Base-by-base conservation (phyloP, 1,140 invertebrate species). In the Heliconius himera region DNA sequence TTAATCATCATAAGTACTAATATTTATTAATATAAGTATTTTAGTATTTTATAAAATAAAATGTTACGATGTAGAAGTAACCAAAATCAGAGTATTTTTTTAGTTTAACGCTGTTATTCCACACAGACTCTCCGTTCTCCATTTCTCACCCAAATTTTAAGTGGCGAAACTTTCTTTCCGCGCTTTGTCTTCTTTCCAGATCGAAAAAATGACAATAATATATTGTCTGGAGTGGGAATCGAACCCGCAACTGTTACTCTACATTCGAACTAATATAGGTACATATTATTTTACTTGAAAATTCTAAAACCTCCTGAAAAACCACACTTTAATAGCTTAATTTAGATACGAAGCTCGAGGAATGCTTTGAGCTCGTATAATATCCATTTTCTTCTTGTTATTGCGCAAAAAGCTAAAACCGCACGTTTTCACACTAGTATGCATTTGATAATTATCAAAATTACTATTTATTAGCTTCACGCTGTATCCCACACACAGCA, bases 281-380 rank as follows among this genome's bases (percentile, higher is more conserved):
- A 56, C 9, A 3, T n/a, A 56, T 22, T 22, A 56, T 56, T 56
- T 8, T n/a, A n/a, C 2, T 0, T 22, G 16, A 4, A 33, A 74
- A 76, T 56, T 33, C 13, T 76, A 38, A 76, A n/a, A 66, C 36
- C 38, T 22, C 60, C 70, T 66, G 2, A 33, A 70, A 76, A 70
- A 18, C 26, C 36, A 76, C 38, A 38, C 11, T 49, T 70, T 70
- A 29, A 76, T 33, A 41, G 74, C 66, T 70, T 76, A 49, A 29
- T 41, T 76, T 46, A 41, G 38, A 76, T 51, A 70, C 38, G 54
- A 41, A 70, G 66, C 20, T 33, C 22, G 26, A 49, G 46, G 74
- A 76, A 76, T 70, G 74, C 74, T 76, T 76, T 76, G 74, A 76
- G 74, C 74, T 46, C 1, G 6, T 46, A 36, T 36, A 26, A 11